Evolutionary conservation across 2,113 vertebrate species (phyloP).

Genomic region (Tachuris rubrigastra): DNA sequence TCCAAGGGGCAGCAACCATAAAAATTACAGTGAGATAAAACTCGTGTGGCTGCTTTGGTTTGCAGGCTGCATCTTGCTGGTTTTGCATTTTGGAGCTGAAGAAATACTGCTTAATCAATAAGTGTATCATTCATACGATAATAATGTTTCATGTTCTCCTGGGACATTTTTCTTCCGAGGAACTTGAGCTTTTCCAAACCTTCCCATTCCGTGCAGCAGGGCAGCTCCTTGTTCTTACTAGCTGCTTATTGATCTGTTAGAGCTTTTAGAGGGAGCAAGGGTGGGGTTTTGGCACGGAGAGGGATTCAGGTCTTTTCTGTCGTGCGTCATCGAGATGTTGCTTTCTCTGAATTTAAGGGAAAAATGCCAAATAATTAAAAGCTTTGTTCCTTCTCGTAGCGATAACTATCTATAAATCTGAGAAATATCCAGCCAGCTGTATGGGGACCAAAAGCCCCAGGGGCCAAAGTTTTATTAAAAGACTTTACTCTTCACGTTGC

Average conservation of each 20-base stretch:
- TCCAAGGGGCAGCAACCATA: neutral
- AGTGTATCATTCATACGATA: neutral
- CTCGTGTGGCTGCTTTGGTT: neutral
- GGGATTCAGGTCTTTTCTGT: neutral
- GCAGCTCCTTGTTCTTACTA: neutral
- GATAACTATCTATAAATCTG: neutral
- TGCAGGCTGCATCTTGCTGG: conserved; percentile 12
- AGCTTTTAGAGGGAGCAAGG: neutral
- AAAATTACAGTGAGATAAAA: conserved; percentile 8
- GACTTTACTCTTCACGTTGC: neutral
- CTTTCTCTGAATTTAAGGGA: neutral
- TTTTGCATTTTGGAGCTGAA: neutral
- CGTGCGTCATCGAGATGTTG: neutral
- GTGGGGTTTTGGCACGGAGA: neutral
- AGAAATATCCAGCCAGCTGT: neutral
- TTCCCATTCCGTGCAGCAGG: neutral
- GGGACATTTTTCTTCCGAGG: neutral
- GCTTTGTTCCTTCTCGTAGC: neutral
- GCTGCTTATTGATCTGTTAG: neutral
- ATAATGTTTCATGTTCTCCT: neutral
- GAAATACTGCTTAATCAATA: conserved; percentile 23
- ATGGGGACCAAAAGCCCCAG: neutral
- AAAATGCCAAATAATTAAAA: neutral
- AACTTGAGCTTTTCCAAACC: neutral
- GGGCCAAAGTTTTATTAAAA: neutral